Evolutionary conservation across 2,888 invertebrate genomes (phyloP).

Genomic region (Agrochola lychnidis): DNA sequence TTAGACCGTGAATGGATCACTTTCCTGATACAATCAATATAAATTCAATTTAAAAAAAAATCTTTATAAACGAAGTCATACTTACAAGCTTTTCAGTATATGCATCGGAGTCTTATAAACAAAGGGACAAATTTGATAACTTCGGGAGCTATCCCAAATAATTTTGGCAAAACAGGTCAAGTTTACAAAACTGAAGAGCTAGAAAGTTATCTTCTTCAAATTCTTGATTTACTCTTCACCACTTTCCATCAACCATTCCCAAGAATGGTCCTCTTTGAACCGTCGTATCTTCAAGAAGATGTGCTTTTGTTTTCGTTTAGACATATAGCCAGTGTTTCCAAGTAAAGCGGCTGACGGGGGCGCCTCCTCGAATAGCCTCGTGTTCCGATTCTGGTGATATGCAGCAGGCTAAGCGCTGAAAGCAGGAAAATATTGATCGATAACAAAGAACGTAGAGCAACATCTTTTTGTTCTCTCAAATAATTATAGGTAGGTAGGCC

Average conservation of each 20-base stretch:
- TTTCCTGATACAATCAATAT: background rate
- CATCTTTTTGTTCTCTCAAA: background rate
- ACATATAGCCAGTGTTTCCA: constrained; percentile 93
- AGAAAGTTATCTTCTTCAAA: constrained; percentile 13
- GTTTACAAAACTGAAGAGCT: constrained; percentile 7
- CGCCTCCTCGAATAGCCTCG: constrained; percentile 91
- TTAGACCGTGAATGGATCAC: background rate
- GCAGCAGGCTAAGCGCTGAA: constrained; percentile 92
- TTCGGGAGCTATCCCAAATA: background rate
- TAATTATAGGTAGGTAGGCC: background rate
- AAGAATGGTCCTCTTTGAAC: constrained; percentile 5
- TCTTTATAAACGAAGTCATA: background rate
- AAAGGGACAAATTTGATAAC: background rate
- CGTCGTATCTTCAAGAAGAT: constrained; percentile 11
- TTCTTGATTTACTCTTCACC: constrained; percentile 19
- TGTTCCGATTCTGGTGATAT: constrained; percentile 93
- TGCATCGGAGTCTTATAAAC: background rate
- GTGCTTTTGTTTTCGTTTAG: constrained; percentile 75
- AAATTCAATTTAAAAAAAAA: background rate
- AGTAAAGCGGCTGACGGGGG: constrained; percentile 91
- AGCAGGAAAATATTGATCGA: constrained; percentile 14
- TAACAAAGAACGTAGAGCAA: background rate
- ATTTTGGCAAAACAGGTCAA: background rate
- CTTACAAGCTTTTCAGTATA: background rate
- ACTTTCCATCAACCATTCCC: background rate